Base-by-base conservation (phyloP, 2,797 vertebrate species). In the Peromyscus eremicus region DNA sequence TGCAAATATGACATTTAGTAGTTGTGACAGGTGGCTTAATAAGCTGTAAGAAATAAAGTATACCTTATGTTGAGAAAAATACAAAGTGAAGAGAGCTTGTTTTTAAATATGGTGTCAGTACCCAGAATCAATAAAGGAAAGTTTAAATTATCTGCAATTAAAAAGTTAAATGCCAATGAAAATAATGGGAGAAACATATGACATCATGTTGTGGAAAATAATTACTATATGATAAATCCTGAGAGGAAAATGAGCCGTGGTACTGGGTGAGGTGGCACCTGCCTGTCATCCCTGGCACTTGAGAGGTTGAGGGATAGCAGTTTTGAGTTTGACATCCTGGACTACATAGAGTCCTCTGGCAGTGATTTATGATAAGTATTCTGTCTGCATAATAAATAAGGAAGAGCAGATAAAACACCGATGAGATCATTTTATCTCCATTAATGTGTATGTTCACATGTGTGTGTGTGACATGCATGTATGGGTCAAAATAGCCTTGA, bases 11-110 rank as follows among this genome's bases (percentile, higher is more conserved):
- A 37, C 34, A 68, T 80, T 90, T 90, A 46, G 43, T 49, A 49
- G 12, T 71, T 94, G 12, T 27, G 46, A 81, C 7, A 92, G 62
- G 87, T 94, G 68, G 19, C 46, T 93, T 96, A 92, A 76, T 90
- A 95, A 92, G 89, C 27, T 88, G 0, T 81, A 95, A 90, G 55
- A 93, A 95, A 85, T 91, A 90, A 95, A 87, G 2, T 91, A 52
- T 9, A 73, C 62, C 29, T 94, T 89, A 92, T 1, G 79, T 23
- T 62, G 81, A 89, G 40, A 86, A 91, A 90, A 73, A 46, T n/a
- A 91, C 6, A n/a, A 64, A 79, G 37, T 37, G 70, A 62, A 71
- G 11, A 92, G 40, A 88, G 16, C 34, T 95, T 88, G 29, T 86
- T 94, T 93, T 81, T 70, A 94, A 94, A 84, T 17, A 52, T 87